Conservation (phyloP, 2,113 vertebrate genomes). For the Malaclemys terrapin region DNA sequence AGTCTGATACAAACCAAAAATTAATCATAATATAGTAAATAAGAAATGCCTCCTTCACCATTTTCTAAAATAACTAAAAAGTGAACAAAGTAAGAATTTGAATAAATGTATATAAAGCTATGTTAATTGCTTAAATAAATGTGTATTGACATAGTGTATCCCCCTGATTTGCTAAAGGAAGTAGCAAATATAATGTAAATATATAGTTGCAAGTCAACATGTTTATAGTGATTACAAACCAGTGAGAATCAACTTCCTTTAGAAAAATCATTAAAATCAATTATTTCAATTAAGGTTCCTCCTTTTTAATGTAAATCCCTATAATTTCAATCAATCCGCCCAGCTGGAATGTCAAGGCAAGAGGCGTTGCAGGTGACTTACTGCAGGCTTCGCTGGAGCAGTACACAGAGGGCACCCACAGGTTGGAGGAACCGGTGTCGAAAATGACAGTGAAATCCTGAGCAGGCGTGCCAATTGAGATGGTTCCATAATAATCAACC, state of each 20-base stretch:
- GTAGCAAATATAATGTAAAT: background rate
- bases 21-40: background rate
- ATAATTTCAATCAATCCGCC: background rate
- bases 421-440: conserved; percentile 76
- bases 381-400: conserved; percentile 59
- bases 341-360: background rate
- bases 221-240: background rate
- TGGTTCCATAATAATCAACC: conserved; percentile 55
- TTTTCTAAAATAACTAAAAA: background rate
- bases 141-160: background rate
- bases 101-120: background rate
- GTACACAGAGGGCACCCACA: conserved; percentile 71
- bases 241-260: background rate
- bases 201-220: background rate
- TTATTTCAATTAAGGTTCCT: background rate
- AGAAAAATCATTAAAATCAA: background rate
- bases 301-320: background rate
- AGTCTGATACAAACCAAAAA: background rate
- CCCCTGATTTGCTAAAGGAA: background rate
- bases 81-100: background rate
- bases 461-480: conserved; percentile 64
- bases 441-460: conserved; percentile 77
- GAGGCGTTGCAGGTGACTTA: conserved; percentile 24
- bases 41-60: background rate
- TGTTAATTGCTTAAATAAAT: background rate